Conservation (phyloP, 2,113 vertebrate species). For the Lasiurus cinereus region DNA sequence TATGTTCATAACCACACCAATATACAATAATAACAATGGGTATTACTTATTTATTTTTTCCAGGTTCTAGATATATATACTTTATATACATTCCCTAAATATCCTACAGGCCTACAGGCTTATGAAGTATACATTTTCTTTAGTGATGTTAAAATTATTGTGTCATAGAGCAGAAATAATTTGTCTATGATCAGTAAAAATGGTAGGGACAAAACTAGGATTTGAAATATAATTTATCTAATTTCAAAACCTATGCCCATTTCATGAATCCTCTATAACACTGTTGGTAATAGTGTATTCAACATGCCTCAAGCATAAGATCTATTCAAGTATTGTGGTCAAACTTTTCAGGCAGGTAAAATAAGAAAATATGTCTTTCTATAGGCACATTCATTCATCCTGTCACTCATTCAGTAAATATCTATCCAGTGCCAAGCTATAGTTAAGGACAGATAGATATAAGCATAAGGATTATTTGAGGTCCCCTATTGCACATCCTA, state of each 20-base stretch:
- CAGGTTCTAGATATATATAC: neutral
- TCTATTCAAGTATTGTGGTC: neutral
- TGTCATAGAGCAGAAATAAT: neutral
- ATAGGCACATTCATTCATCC: neutral
- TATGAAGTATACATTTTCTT: neutral
- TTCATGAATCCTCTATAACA: neutral
- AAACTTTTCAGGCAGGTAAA: neutral
- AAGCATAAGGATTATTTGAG: neutral
- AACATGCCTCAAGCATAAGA: neutral
- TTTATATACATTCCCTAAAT: neutral
- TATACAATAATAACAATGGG: neutral
- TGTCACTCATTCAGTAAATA: neutral
- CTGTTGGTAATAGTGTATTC: neutral
- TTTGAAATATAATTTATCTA: neutral
- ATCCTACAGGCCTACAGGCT: neutral
- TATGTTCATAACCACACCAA: neutral
- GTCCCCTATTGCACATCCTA: neutral
- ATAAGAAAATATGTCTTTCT: neutral
- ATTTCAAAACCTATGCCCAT: neutral
- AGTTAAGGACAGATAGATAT: neutral
- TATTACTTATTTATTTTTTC: neutral
- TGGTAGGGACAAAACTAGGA: neutral
- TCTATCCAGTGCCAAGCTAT: neutral
- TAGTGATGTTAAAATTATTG: conserved; percentile 32
- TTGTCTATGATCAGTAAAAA: neutral